Conservation (phyloP, 2,113 vertebrate species). For the Anolis carolinensis region DNA sequence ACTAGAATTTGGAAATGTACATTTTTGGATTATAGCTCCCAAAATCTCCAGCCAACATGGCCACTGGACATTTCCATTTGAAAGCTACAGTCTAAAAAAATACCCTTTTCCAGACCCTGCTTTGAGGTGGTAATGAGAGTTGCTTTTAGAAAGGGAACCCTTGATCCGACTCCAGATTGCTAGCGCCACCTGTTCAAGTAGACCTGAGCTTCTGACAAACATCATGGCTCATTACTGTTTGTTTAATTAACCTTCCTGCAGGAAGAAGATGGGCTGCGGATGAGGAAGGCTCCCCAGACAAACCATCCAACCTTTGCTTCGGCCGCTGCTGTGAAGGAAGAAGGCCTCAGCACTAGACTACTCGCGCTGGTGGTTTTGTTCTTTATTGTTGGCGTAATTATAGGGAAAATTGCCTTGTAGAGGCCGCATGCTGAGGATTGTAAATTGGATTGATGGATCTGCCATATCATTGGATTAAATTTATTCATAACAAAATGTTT, state of each 20-base stretch:
- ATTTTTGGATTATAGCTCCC: too few species aligned
- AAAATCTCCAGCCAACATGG: too few species aligned
- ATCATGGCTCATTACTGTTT: background rate
- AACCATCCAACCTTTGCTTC: constrained; percentile 80
- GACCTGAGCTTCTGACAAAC: background rate
- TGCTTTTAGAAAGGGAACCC: too few species aligned
- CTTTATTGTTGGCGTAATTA: constrained; percentile 93
- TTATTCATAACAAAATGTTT: constrained; percentile 89
- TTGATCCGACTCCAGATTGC: background rate
- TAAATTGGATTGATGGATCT: constrained; percentile 80
- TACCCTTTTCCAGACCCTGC: too few species aligned
- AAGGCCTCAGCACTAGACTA: constrained; percentile 86
- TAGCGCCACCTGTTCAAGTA: background rate
- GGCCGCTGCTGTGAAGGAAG: constrained; percentile 82
- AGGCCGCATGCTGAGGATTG: constrained; percentile 83
- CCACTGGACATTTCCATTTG: too few species aligned
- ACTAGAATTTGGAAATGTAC: too few species aligned
- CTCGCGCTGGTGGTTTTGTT: constrained; percentile 91
- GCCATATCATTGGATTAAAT: constrained; percentile 85
- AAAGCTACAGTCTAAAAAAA: too few species aligned
- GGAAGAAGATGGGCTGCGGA: constrained; percentile 94
- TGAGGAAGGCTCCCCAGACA: constrained; percentile 88
- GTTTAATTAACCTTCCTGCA: constrained; percentile 53
- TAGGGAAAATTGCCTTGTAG: constrained; percentile 98
- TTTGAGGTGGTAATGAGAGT: too few species aligned